Conservation (phyloP, 2,797 vertebrate species). For the Xiphorhynchus erythropygius region DNA sequence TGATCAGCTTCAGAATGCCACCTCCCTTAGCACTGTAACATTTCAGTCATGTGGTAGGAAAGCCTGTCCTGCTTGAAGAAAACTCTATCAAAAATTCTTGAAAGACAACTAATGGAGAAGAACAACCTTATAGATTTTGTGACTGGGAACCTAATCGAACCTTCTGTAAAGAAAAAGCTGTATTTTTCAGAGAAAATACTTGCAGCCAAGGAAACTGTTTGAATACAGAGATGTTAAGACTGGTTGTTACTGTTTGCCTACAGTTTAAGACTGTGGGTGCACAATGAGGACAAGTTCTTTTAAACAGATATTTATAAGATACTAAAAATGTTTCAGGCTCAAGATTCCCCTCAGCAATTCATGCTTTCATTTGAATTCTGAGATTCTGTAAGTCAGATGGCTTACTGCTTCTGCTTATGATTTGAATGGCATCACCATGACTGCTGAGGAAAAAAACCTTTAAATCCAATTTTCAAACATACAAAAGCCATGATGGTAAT, state of each 20-base stretch:
- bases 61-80: not conserved
- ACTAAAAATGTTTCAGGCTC: not conserved
- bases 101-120: not conserved
- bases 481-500: not conserved
- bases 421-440: not conserved
- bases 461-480: not conserved
- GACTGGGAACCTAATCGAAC: not conserved
- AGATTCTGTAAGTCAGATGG: not conserved
- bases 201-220: not conserved
- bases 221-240: not conserved
- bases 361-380: not conserved
- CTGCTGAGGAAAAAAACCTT: not conserved
- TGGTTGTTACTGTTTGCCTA: not conserved
- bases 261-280: not conserved
- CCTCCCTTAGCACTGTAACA: not conserved
- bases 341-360: not conserved
- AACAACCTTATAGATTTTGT: not conserved
- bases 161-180: not conserved
- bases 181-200: not conserved
- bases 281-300: not conserved
- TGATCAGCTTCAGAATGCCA: not conserved
- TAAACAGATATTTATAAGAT: not conserved
- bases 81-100: not conserved
- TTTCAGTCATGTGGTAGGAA: not conserved
- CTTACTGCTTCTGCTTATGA: not conserved